Percentiles rank a stretch among this genome's conserved stretches.
phyloP scores from a whole-genome alignment of 2,888 invertebrate genomes.

The Eristalis tenax region DNA sequence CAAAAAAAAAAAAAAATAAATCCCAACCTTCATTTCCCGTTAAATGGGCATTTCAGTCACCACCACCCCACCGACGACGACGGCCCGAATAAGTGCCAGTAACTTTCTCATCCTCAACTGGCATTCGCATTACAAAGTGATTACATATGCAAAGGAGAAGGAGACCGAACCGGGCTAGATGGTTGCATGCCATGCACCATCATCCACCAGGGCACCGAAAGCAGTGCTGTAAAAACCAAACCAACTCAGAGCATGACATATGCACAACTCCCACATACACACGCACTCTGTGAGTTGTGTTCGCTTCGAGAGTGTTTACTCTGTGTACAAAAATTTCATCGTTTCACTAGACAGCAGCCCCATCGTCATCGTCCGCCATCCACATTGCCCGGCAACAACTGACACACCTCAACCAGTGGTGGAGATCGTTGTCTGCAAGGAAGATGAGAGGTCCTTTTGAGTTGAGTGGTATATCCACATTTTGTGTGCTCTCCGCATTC shows the following conservation, averaged over 20 bases:
- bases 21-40: neutral
- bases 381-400: neutral
- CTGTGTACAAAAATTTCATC: neutral
- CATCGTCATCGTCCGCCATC: neutral
- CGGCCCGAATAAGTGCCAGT: constrained; percentile 37
- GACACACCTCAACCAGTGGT: neutral
- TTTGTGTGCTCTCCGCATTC: constrained; percentile 54
- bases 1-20: neutral
- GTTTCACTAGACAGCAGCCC: constrained; percentile 2
- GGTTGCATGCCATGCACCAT: neutral
- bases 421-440: constrained; percentile 18
- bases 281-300: neutral
- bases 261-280: constrained; percentile 39
- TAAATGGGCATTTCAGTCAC: constrained; percentile 41
- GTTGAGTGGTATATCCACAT: constrained; percentile 51
- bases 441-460: constrained; percentile 65
- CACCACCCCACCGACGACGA: neutral
- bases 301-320: constrained; percentile 48
- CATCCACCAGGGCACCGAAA: neutral
- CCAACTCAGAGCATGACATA: constrained; percentile 41
- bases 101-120: constrained; percentile 46
- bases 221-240: constrained; percentile 35
- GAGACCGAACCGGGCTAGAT: neutral
- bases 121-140: constrained; percentile 53
- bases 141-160: constrained; percentile 52